Evolutionary conservation across 1,140 invertebrate species (phyloP).

Genomic region (Heliconius himera): DNA sequence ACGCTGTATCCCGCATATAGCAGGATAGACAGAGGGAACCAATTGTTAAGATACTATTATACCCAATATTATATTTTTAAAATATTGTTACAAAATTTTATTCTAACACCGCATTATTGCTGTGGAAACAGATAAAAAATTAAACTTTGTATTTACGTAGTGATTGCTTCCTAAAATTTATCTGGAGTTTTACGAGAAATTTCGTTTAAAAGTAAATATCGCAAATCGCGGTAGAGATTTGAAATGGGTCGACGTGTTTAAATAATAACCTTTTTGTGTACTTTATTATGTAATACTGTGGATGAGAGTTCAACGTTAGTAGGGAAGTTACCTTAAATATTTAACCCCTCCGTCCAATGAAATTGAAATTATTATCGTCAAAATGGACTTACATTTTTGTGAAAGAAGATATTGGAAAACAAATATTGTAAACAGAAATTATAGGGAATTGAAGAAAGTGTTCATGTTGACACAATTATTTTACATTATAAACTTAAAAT

Average conservation of each 20-base stretch:
- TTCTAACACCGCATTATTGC: background rate
- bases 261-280: constrained; percentile 20
- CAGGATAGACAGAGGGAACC: background rate
- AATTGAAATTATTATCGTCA: background rate
- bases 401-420: too few relatives aligned
- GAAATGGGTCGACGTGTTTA: constrained; percentile 19
- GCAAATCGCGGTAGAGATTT: constrained; percentile 12
- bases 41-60: background rate
- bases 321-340: constrained; percentile 8
- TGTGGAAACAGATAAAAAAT: background rate
- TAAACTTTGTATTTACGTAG: constrained; percentile 8
- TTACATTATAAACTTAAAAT: too few relatives aligned
- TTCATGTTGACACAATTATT: too few relatives aligned
- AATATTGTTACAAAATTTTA: background rate
- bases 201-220: constrained; percentile 17
- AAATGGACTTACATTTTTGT: background rate
- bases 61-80: too few relatives aligned
- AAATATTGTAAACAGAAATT: background rate
- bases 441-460: too few relatives aligned
- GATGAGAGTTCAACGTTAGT: background rate
- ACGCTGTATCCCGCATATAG: too few relatives aligned
- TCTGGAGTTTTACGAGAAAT: constrained; percentile 10
- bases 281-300: constrained; percentile 15
- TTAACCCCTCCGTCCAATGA: background rate
- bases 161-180: constrained; percentile 13